phyloP scores from a whole-genome alignment of 2,797 vertebrate species.

The Lates japonicus region DNA sequence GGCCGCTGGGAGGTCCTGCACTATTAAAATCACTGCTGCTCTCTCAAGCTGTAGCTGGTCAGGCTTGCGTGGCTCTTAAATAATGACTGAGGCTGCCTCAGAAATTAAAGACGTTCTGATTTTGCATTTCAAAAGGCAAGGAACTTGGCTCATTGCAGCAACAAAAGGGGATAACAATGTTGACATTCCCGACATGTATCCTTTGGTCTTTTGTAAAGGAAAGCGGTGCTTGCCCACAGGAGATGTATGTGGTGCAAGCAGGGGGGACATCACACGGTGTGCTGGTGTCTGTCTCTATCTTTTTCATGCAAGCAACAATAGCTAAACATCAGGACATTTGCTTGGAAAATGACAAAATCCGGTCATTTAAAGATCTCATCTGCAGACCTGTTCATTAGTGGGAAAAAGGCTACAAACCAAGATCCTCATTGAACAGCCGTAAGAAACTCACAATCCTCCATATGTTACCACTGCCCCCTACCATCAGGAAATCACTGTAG shows the following conservation, averaged over 20 bases:
- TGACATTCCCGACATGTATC: constrained; percentile 76
- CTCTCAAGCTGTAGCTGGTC: constrained; percentile 52
- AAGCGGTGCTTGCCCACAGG: constrained; percentile 50
- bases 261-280: constrained; percentile 26
- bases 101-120: constrained; percentile 73
- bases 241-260: constrained; percentile 42
- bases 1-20: constrained; percentile 81
- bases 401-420: neutral
- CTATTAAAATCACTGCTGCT: constrained; percentile 73
- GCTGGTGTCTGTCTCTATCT: constrained; percentile 15
- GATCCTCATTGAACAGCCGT: constrained; percentile 7
- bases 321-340: neutral
- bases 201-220: constrained; percentile 71
- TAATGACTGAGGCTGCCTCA: constrained; percentile 40
- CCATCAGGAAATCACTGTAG: constrained; percentile 67
- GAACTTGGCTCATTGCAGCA: constrained; percentile 63
- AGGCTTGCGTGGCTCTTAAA: constrained; percentile 63
- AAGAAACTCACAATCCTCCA: constrained; percentile 41
- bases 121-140: constrained; percentile 82
- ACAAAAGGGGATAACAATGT: constrained; percentile 78
- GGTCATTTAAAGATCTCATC: constrained; percentile 7
- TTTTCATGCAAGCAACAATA: neutral
- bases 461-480: constrained; percentile 77
- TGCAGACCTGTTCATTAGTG: constrained; percentile 9
- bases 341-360: neutral